Evolutionary conservation across 2,113 vertebrate species (phyloP).

Genomic region (Calypte anna): DNA sequence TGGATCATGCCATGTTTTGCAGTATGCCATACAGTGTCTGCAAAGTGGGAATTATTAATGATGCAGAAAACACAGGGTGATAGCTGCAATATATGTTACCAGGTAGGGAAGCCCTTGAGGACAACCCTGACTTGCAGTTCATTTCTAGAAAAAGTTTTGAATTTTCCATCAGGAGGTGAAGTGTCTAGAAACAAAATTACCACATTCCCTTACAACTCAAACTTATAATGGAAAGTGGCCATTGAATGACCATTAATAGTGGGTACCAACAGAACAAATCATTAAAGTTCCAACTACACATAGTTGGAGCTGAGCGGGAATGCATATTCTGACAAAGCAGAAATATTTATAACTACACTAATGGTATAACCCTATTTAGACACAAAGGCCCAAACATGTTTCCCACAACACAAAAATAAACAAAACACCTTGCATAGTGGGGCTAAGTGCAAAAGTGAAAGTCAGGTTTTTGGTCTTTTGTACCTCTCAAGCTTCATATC

Average conservation of each 20-base stretch:
- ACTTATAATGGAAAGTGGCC: background rate
- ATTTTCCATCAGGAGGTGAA: background rate
- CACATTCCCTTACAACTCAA: background rate
- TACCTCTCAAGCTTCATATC: background rate
- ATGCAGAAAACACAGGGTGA: rapidly evolving
- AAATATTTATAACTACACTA: background rate
- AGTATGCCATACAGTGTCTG: background rate
- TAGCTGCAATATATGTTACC: background rate
- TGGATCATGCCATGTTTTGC: background rate
- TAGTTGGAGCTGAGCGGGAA: background rate
- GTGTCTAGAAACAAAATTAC: background rate
- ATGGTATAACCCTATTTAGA: rapidly evolving
- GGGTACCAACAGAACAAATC: background rate
- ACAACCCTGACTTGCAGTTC: background rate
- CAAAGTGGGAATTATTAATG: background rate
- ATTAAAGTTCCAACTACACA: background rate
- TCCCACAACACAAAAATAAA: background rate
- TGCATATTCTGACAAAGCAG: background rate
- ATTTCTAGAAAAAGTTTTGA: background rate
- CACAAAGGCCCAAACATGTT: background rate
- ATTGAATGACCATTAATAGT: background rate
- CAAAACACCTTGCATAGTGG: background rate
- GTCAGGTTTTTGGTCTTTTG: background rate
- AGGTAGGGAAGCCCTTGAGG: background rate
- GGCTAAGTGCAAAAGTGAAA: background rate